phyloP scores from a whole-genome alignment of 2,113 vertebrate species.

The Melierax canorus region DNA sequence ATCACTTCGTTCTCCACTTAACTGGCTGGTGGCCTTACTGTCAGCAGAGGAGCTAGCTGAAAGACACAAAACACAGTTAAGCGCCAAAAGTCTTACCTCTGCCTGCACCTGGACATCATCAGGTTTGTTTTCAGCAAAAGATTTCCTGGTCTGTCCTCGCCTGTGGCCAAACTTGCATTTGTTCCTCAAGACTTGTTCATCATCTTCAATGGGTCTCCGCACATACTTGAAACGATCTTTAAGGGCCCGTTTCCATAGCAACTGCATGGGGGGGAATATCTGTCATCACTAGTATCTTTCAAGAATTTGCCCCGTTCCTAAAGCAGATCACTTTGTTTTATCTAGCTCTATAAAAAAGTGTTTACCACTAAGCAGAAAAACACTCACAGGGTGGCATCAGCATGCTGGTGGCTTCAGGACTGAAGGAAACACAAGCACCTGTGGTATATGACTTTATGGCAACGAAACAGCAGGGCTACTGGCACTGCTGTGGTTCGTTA shows the following conservation, averaged over 20 bases:
- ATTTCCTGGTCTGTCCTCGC: slow-evolving; percentile 65
- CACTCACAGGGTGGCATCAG: not conserved
- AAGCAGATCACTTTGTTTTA: not conserved
- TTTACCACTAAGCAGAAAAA: not conserved
- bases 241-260: slow-evolving; percentile 76
- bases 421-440: not conserved
- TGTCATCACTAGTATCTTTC: not conserved
- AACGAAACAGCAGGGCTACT: not conserved
- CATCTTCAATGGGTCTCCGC: slow-evolving; percentile 72
- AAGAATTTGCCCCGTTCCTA: not conserved
- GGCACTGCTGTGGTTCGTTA: not conserved
- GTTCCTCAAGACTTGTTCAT: slow-evolving; percentile 76
- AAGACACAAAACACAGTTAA: not conserved
- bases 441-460: not conserved
- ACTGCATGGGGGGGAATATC: not conserved
- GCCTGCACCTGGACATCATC: slow-evolving; percentile 3
- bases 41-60: not conserved
- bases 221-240: slow-evolving; percentile 78
- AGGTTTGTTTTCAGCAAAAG: slow-evolving; percentile 17
- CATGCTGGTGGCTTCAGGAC: not conserved
- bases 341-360: not conserved
- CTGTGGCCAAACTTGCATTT: slow-evolving; percentile 76
- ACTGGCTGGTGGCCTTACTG: not conserved
- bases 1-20: not conserved
- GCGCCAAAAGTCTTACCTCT: slow-evolving; percentile 49